These are phyloP conservation scores for Meloidogyne exigua DNA, from an alignment of 1,140 invertebrate species.

Conservation along the genomic window DNA sequence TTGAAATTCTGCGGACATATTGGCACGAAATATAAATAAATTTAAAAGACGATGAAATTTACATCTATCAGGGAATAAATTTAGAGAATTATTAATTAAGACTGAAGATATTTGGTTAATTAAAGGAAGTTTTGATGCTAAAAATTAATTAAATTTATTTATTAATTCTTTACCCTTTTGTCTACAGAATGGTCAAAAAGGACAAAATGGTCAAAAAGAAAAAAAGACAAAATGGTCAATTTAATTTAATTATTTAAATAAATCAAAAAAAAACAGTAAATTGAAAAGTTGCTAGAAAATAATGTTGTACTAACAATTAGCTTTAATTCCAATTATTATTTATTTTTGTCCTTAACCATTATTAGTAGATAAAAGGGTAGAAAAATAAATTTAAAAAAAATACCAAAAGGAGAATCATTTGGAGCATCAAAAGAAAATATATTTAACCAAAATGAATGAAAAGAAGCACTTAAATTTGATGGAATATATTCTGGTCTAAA, in stretches of 20 bases:
- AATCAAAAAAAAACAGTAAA: too few relatives aligned
- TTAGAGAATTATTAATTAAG: not conserved
- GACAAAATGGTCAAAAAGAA: too few relatives aligned
- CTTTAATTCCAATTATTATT: too few relatives aligned
- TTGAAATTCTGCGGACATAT: not conserved
- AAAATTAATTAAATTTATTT: too few relatives aligned
- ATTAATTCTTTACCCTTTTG: too few relatives aligned
- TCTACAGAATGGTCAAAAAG: too few relatives aligned
- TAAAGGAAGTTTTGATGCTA: not conserved
- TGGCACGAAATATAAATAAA: not conserved
- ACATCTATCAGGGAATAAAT: conserved; percentile 7
- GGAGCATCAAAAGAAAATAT: conserved; percentile 43
- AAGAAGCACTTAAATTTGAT: conserved; percentile 7
- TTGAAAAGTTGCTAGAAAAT: too few relatives aligned
- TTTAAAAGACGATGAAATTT: conserved; percentile 5
- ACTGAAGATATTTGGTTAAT: not conserved
- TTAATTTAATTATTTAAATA: too few relatives aligned
- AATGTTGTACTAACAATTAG: too few relatives aligned
- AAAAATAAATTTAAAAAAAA: not conserved
- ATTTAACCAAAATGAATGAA: conserved; percentile 54
- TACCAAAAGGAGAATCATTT: conserved; percentile 29
- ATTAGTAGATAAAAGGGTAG: too few relatives aligned
- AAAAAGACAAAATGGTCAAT: too few relatives aligned
- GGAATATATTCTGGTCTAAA: conserved; percentile 17
- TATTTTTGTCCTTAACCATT: too few relatives aligned